These are phyloP conservation scores for Schizopygopsis pylzovi DNA, from an alignment of 2,797 vertebrate species.

Conservation along the genomic window DNA sequence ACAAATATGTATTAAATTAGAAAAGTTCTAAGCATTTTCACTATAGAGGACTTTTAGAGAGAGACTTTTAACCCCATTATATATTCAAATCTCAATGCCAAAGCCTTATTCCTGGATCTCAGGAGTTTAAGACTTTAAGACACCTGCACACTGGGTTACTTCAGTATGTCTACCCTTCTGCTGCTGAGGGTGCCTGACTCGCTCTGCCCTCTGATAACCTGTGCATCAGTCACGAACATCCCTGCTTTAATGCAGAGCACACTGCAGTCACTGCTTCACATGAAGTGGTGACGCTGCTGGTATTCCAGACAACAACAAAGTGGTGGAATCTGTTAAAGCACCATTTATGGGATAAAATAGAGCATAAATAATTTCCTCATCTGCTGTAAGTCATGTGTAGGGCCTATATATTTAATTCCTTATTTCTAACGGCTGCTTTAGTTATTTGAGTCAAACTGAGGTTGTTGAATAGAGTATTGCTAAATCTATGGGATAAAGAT, in stretches of 20 bases:
- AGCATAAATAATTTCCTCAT: not conserved
- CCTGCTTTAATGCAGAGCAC: not conserved
- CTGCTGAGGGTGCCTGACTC: constrained; percentile 22
- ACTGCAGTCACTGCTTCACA: not conserved
- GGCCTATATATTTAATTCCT: not conserved
- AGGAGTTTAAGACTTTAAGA: not conserved
- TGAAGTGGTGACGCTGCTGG: not conserved
- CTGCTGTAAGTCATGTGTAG: not conserved
- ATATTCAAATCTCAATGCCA: not conserved
- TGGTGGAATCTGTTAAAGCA: not conserved
- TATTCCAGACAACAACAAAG: not conserved
- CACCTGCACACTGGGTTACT: not conserved
- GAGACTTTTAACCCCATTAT: not conserved
- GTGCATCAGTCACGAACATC: constrained; percentile 18
- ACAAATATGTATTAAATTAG: not conserved
- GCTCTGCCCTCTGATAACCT: not conserved
- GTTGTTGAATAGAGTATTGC: constrained; percentile 3
- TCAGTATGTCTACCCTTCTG: constrained; percentile 21
- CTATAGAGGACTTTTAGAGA: too few species aligned
- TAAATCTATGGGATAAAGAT: not conserved
- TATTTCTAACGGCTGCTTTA: not conserved
- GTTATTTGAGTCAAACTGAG: not conserved
- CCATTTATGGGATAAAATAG: not conserved
- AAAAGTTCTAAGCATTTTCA: not conserved
- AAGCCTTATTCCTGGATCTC: not conserved